Base-by-base conservation (phyloP, 2,797 vertebrate species). In the Phrynocephalus vlangalii region DNA sequence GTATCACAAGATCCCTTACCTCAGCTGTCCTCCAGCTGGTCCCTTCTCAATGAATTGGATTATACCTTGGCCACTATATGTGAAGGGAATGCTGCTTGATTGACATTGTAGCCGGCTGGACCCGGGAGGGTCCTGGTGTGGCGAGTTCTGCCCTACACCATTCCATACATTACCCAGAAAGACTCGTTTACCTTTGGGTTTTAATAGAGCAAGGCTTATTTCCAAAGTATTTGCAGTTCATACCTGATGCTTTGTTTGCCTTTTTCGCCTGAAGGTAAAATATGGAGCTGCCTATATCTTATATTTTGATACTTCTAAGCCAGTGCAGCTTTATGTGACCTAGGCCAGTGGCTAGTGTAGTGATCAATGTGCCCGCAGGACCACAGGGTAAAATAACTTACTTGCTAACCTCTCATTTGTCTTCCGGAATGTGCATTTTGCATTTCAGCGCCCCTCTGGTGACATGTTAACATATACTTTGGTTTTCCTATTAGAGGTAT, bases 391-490 rank as follows among this genome's bases (percentile, higher is more conserved):
- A 68, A 85, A 81, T 75, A 67, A 75, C 70, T 73, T 79, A 68
- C 44, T 88, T 88, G 68, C 24, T 73, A 73, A 22, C 44, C 3
- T 33, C 72, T 80, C 22, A 67, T 85, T 84, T 72, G 67, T 76
- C 48, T 80, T 85, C 56, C 78, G 22, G 22, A 88, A 68, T n/a
- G 22, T 81, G 48, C 60, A 26, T 85, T 88, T 88, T 85, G 71
- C 75, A 56, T 85, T 85, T 75, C 81, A 76, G 71, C 79, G 76
- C 75, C 78, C 71, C 79, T 30, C 71, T 56, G 77, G 71, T 85
- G 71, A 81, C 67, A 68, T 88, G 80, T 85, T 88, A 88, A 88
- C 66, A 68, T 81, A n/a, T 68, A 33, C 83, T 81, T 85, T 81
- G 78, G 63, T 75, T 88, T 85, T 52, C 26, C 75, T 44, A 24